Conservation (phyloP, 2,888 invertebrate genomes). For the Phasia obesa region DNA sequence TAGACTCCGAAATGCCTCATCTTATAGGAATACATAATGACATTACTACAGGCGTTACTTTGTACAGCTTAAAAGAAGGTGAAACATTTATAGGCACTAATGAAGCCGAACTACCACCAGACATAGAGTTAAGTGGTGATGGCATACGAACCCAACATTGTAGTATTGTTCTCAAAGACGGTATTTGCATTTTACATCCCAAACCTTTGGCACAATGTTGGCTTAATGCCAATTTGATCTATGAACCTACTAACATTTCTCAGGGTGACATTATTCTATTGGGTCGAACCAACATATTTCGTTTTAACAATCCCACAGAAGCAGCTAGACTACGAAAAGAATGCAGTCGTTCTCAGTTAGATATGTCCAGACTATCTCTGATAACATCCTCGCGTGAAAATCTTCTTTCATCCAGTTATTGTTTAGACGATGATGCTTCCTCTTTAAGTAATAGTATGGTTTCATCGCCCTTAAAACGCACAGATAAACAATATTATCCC, state of each 20-base stretch:
- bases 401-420: slow-evolving; percentile 83
- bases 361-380: slow-evolving; percentile 91
- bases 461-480: slow-evolving; percentile 78
- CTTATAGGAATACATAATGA: slow-evolving; percentile 96
- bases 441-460: slow-evolving; percentile 72
- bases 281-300: slow-evolving; percentile 91
- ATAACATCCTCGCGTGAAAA: slow-evolving; percentile 89
- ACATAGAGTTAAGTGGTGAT: slow-evolving; percentile 90
- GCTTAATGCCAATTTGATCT: slow-evolving; percentile 91
- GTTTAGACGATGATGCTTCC: slow-evolving; percentile 79
- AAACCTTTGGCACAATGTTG: slow-evolving; percentile 89
- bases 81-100: slow-evolving; percentile 92
- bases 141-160: slow-evolving; percentile 92
- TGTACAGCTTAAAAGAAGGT: slow-evolving; percentile 96
- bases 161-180: slow-evolving; percentile 87
- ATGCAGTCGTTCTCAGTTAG: slow-evolving; percentile 86
- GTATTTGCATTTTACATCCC: slow-evolving; percentile 89
- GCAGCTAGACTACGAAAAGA: slow-evolving; percentile 92
- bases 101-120: slow-evolving; percentile 86
- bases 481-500: slow-evolving; percentile 81
- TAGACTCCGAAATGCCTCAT: slow-evolving; percentile 96
- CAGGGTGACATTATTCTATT: slow-evolving; percentile 91
- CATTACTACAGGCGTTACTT: slow-evolving; percentile 94
- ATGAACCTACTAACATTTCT: slow-evolving; percentile 89
- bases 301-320: slow-evolving; percentile 95